Evolutionary conservation across 2,797 vertebrate species (phyloP).

Genomic region (Macropodus opercularis): DNA sequence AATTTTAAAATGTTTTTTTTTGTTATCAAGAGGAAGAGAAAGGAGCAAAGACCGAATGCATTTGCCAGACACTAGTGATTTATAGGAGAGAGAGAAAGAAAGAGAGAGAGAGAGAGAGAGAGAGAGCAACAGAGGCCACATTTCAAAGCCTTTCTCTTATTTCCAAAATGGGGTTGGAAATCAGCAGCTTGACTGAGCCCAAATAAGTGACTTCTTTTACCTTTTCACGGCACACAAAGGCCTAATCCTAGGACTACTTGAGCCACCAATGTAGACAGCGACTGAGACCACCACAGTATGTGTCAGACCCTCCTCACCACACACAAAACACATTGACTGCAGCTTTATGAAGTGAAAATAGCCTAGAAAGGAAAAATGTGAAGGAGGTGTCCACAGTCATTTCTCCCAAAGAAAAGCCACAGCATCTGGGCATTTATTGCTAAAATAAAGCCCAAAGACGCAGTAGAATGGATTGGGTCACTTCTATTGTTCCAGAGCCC

Average conservation of each 20-base stretch:
- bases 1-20: constrained; percentile 62
- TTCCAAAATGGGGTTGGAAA: constrained; percentile 86
- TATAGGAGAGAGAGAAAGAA: constrained; percentile 80
- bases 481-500: constrained; percentile 83
- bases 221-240: constrained; percentile 94
- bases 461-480: constrained; percentile 88
- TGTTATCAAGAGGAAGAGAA: constrained; percentile 54
- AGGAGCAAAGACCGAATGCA: constrained; percentile 65
- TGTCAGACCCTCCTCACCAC: constrained; percentile 88
- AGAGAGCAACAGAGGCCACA: constrained; percentile 77
- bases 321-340: constrained; percentile 96
- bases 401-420: constrained; percentile 85
- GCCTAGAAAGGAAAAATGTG: constrained; percentile 88
- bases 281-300: constrained; percentile 93
- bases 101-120: constrained; percentile 30
- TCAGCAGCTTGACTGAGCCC: constrained; percentile 96
- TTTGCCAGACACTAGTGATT: constrained; percentile 82
- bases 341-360: constrained; percentile 98
- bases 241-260: constrained; percentile 96
- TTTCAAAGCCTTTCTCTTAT: constrained; percentile 89
- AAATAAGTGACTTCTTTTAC: constrained; percentile 99
- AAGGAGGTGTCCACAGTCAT: constrained; percentile 91
- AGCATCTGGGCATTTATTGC: constrained; percentile 92
- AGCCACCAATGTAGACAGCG: constrained; percentile 92
- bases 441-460: constrained; percentile 88